Conservation (phyloP, 2,797 vertebrate species). For the Protonibea diacanthus region DNA sequence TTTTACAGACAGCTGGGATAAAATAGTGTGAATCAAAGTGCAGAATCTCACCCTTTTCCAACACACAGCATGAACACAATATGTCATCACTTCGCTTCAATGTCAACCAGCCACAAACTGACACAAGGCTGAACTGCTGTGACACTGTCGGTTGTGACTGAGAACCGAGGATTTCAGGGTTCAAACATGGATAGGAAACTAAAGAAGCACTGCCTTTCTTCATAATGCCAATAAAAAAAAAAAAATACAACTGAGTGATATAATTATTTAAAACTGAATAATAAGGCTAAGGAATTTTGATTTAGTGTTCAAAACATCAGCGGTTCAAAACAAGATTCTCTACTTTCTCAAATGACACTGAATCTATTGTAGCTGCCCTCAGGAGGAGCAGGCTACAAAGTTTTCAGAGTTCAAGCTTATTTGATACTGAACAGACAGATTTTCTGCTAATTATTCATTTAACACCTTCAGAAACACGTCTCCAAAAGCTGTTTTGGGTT, state of each 20-base stretch:
- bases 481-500: not conserved
- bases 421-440: not conserved
- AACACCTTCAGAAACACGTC: not conserved
- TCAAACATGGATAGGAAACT: not conserved
- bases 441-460: constrained; percentile 5
- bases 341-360: not conserved
- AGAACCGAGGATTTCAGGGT: not conserved
- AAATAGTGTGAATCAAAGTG: not conserved
- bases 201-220: not conserved
- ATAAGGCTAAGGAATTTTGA: not conserved
- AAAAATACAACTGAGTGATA: not conserved
- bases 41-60: constrained; percentile 1
- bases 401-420: not conserved
- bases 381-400: not conserved
- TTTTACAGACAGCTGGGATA: not conserved
- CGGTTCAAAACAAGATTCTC: not conserved
- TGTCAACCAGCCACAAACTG: constrained; percentile 8
- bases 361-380: too few species aligned
- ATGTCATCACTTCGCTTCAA: not conserved
- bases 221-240: too few species aligned
- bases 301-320: not conserved
- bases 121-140: not conserved
- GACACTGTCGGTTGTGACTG: too few species aligned
- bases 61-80: constrained; percentile 10
- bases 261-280: not conserved